Evolutionary conservation across 2,113 vertebrate genomes (phyloP).

Genomic region (Dunckerocampus dactyliophorus): DNA sequence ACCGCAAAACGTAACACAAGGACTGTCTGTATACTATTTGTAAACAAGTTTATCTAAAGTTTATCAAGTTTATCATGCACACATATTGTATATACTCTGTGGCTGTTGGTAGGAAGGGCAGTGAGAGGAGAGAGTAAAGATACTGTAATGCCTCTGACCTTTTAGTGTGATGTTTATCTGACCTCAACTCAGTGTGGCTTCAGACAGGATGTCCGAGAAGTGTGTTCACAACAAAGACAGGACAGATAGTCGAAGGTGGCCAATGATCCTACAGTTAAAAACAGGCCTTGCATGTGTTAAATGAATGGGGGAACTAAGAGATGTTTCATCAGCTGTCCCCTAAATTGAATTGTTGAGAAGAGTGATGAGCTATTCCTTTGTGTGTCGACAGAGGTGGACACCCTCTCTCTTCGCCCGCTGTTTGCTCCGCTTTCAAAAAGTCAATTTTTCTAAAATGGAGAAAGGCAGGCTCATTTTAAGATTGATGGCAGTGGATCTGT

Average conservation of each 20-base stretch:
- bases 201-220: slow-evolving; percentile 41
- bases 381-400: slow-evolving; percentile 45
- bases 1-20: too few relatives aligned
- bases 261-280: slow-evolving; percentile 36
- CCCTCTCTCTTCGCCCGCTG: slow-evolving; percentile 43
- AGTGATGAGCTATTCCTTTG: slow-evolving; percentile 46
- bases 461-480: slow-evolving; percentile 51
- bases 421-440: slow-evolving; percentile 49
- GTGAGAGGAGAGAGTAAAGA: too few relatives aligned
- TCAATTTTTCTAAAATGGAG: slow-evolving; percentile 57
- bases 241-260: slow-evolving; percentile 5
- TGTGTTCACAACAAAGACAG: slow-evolving; percentile 19
- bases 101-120: too few relatives aligned
- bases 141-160: background rate
- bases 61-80: too few relatives aligned
- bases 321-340: slow-evolving; percentile 38
- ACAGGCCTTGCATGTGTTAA: slow-evolving; percentile 39
- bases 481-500: slow-evolving; percentile 55
- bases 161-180: slow-evolving; percentile 20
- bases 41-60: too few relatives aligned
- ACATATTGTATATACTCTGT: too few relatives aligned
- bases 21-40: too few relatives aligned
- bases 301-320: slow-evolving; percentile 46
- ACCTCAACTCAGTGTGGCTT: slow-evolving; percentile 42
- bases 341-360: slow-evolving; percentile 51